phyloP scores from a whole-genome alignment of 2,797 vertebrate genomes.

The Jordanella pulchra region DNA sequence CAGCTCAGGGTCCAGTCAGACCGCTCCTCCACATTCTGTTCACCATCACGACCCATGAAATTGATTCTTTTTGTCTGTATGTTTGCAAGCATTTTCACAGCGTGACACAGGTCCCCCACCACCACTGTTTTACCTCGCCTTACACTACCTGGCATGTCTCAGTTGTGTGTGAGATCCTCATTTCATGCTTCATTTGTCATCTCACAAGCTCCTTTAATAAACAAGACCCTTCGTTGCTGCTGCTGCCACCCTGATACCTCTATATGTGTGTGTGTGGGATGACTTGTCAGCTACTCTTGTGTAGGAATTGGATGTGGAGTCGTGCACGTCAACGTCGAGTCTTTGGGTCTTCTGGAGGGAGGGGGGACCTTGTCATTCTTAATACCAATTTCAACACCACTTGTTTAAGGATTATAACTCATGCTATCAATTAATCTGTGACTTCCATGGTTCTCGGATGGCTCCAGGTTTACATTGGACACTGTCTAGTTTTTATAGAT shows the following conservation, averaged over 20 bases:
- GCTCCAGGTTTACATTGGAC: constrained; percentile 16
- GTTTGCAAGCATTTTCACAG: constrained; percentile 56
- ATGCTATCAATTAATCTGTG: constrained; percentile 30
- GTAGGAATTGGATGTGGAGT: constrained; percentile 45
- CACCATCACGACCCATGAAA: constrained; percentile 68
- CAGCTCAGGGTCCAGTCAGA: constrained; percentile 13
- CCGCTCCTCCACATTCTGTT: constrained; percentile 50
- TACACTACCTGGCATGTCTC: constrained; percentile 61
- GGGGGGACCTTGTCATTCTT: constrained; percentile 33
- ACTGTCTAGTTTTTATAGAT: constrained; percentile 8
- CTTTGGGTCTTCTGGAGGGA: constrained; percentile 8
- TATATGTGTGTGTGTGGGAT: constrained; percentile 8
- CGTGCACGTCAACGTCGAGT: constrained; percentile 26
- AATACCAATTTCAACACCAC: constrained; percentile 41
- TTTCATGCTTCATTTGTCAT: constrained; percentile 76
- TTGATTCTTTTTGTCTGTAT: constrained; percentile 72
- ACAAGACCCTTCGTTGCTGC: constrained; percentile 63
- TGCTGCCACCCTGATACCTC: constrained; percentile 27
- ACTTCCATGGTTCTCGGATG: constrained; percentile 22
- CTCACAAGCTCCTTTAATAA: constrained; percentile 71
- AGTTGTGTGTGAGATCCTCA: constrained; percentile 61
- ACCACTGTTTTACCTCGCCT: constrained; percentile 29
- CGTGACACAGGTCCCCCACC: constrained; percentile 49
- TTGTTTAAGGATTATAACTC: constrained; percentile 43
- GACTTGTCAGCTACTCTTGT: constrained; percentile 28